These are phyloP conservation scores for Drosophila bocki DNA, from an alignment of 1,140 invertebrate genomes.

Conservation along the genomic window DNA sequence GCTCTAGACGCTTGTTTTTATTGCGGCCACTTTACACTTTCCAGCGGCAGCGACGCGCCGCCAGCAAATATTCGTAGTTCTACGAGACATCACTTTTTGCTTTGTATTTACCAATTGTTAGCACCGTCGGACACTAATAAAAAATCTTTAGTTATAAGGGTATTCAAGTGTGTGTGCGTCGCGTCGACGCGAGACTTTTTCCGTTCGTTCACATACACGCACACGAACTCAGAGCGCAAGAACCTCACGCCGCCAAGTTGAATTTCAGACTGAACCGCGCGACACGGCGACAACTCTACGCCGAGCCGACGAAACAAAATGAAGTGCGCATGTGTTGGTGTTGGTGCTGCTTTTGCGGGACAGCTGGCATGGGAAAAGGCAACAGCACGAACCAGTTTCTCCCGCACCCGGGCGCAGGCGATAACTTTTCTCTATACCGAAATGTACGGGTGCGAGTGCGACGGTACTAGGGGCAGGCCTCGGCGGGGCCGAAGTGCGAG, in stretches of 20 bases:
- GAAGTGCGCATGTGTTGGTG: conserved; percentile 67
- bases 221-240: conserved; percentile 13
- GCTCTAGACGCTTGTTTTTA: conserved; percentile 54
- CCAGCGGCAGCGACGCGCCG: conserved; percentile 33
- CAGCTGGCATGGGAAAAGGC: conserved; percentile 33
- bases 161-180: conserved; percentile 26
- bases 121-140: not conserved
- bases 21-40: conserved; percentile 43
- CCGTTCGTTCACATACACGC: conserved; percentile 4
- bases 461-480: conserved; percentile 46
- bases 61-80: conserved; percentile 14
- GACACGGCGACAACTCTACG: conserved; percentile 64
- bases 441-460: conserved; percentile 60
- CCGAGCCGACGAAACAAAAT: conserved; percentile 62
- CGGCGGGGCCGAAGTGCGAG: conserved; percentile 24
- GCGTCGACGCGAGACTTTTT: conserved; percentile 43
- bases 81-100: conserved; percentile 13
- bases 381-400: conserved; percentile 60
- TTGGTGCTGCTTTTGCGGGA: conserved; percentile 16
- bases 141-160: not conserved
- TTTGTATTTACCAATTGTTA: conserved; percentile 11
- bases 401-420: conserved; percentile 29
- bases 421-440: conserved; percentile 77
- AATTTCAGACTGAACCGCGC: conserved; percentile 58
- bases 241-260: conserved; percentile 63